A percentile compares a stretch with the other conserved stretches of the same genome.
phyloP scores from a whole-genome alignment of 2,797 vertebrate species.

The Mus caroli region DNA sequence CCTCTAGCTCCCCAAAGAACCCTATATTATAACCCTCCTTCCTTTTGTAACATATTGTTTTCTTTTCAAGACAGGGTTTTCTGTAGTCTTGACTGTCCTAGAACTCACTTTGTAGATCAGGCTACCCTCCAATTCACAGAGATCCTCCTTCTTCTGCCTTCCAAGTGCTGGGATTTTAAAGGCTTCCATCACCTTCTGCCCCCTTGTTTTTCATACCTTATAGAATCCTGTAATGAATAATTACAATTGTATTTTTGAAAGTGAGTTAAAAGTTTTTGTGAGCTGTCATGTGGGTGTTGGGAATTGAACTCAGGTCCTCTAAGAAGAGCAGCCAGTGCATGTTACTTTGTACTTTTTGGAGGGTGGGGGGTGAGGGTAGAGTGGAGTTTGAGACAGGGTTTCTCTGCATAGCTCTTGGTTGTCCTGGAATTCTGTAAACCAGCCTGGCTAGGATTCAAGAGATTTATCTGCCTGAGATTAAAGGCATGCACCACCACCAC shows the following conservation, averaged over 20 bases:
- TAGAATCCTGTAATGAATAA: neutral
- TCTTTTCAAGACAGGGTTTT: neutral
- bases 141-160: neutral
- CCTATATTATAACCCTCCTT: neutral
- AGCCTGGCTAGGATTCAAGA: neutral
- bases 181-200: neutral
- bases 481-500: neutral
- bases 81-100: neutral
- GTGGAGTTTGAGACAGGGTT: neutral
- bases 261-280: neutral
- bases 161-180: neutral
- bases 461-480: neutral
- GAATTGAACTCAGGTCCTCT: neutral
- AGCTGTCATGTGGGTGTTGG: neutral
- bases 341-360: neutral
- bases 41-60: neutral
- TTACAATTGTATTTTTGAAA: neutral
- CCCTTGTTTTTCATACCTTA: neutral
- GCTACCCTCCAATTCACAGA: neutral
- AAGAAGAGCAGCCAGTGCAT: neutral
- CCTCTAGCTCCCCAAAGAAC: neutral
- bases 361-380: neutral
- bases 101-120: neutral
- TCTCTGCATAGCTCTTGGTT: neutral
- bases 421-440: neutral